Evolutionary conservation across 2,888 invertebrate species (phyloP), one percentile per base, ranked within the genome.

Genomic region (Chironomus tentans): DNA sequence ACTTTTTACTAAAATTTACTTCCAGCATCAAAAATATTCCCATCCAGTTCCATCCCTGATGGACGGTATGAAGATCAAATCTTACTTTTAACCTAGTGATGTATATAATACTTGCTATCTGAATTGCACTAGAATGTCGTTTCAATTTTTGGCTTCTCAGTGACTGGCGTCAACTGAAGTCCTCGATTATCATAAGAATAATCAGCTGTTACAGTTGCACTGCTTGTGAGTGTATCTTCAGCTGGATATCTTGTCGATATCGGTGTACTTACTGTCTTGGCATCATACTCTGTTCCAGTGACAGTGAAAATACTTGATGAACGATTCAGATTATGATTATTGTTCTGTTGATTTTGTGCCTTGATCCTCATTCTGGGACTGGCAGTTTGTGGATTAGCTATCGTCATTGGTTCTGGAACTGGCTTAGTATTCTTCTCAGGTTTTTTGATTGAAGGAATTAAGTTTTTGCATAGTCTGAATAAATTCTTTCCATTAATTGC

Each of bases 101-200:
- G 38, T 10, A 38, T 38, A 38, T 2, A 10, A 38, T 38, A 38
- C 10, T 38, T 7, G 0, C 7, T 10, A 10, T 38, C 38, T 4
- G 1, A 7, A 12, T 28, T 24, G 4, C 3, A 24, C 56, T 72
- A 76, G 71, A 76, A 76, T 50, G 46, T 77, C 56, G 78, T 77
- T 76, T 78, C 78, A 3, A 79, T 75, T 76, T 78, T 77, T 6
- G 82, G 80, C 74, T 82, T 82, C 62, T 82, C 82, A 13, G 80
- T 79, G 13, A 81, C 81, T 0, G 88, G 87, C 13, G 90, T 90
- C 77, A 90, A 88, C 13, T 89, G 89, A 88, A 93, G 88, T 0
- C 88, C 92, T 80, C 90, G 90, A 82, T 93, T 93, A 80, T 92
- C 92, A 80, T 92, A 92, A 0, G 91, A 91, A 79, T 91, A 92